Conservation (phyloP, 2,888 invertebrate genomes). For the Melipona beecheii region DNA sequence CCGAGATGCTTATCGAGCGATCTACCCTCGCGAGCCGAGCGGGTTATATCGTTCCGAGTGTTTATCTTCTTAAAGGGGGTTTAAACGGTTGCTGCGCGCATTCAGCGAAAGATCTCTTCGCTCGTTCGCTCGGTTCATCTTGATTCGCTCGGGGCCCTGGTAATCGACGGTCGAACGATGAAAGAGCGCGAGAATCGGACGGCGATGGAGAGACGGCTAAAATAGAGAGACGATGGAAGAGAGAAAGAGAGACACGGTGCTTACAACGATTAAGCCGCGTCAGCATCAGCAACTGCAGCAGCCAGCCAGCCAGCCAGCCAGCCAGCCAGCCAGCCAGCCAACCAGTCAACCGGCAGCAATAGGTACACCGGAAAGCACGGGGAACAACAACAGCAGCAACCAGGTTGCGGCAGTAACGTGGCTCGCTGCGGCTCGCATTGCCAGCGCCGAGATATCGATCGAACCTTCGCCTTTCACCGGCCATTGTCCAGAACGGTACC, state of each 20-base stretch:
- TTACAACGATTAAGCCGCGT: constrained; percentile 58
- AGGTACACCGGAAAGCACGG: constrained; percentile 43
- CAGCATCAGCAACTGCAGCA: constrained; percentile 60
- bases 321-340: constrained; percentile 28
- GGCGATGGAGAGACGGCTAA: not conserved
- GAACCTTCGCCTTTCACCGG: constrained; percentile 79
- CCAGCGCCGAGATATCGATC: constrained; percentile 75
- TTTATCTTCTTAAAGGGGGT: constrained; percentile 57
- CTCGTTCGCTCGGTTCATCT: constrained; percentile 51
- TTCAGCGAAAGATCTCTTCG: constrained; percentile 53
- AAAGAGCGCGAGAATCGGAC: not conserved
- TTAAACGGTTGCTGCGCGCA: constrained; percentile 40
- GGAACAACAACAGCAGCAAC: constrained; percentile 51
- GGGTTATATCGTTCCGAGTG: constrained; percentile 13
- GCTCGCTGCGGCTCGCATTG: constrained; percentile 60
- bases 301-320: constrained; percentile 5
- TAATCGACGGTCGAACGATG: constrained; percentile 66
- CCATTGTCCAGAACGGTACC: constrained; percentile 77
- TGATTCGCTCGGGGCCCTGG: constrained; percentile 52
- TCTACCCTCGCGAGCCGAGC: constrained; percentile 24
- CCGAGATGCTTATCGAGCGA: constrained; percentile 35
- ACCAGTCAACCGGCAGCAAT: constrained; percentile 49
- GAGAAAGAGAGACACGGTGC: constrained; percentile 23
- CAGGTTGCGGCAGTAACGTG: constrained; percentile 70
- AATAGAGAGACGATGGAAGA: not conserved